Conservation (phyloP, 2,888 invertebrate genomes). For the Spilarctia lutea region DNA sequence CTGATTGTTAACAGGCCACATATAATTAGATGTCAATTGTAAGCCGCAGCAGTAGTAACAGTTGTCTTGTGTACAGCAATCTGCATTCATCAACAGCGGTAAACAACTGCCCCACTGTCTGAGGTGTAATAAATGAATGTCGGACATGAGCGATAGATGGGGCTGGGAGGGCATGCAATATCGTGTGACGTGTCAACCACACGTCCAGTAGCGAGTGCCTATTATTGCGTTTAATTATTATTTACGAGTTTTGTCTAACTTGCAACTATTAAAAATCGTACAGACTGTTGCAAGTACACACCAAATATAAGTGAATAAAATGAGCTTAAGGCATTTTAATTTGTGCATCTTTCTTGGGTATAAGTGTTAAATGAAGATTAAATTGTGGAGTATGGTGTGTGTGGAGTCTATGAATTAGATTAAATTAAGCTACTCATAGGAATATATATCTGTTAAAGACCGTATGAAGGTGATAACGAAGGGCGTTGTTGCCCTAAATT, state of each 20-base stretch:
- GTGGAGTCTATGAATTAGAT: background rate
- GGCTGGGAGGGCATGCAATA: background rate
- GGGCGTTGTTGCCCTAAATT: background rate
- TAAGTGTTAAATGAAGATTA: background rate
- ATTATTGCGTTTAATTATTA: background rate
- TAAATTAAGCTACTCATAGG: background rate
- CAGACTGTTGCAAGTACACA: background rate
- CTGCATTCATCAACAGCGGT: background rate
- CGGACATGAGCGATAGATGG: background rate
- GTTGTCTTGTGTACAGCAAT: background rate
- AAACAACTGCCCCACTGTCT: background rate
- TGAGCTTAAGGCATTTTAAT: background rate
- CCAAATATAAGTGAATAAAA: background rate
- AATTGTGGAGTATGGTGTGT: background rate
- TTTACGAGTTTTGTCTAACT: background rate
- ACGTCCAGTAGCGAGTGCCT: background rate
- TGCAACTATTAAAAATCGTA: background rate
- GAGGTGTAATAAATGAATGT: constrained; percentile 5
- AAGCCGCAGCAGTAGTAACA: background rate
- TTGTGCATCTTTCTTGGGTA: background rate
- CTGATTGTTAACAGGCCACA: no score
- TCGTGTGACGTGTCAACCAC: background rate
- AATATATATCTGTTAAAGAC: background rate
- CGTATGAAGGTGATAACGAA: background rate
- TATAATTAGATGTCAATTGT: background rate